Conservation (phyloP, 2,888 invertebrate genomes). For the Nomada ferruginata region DNA sequence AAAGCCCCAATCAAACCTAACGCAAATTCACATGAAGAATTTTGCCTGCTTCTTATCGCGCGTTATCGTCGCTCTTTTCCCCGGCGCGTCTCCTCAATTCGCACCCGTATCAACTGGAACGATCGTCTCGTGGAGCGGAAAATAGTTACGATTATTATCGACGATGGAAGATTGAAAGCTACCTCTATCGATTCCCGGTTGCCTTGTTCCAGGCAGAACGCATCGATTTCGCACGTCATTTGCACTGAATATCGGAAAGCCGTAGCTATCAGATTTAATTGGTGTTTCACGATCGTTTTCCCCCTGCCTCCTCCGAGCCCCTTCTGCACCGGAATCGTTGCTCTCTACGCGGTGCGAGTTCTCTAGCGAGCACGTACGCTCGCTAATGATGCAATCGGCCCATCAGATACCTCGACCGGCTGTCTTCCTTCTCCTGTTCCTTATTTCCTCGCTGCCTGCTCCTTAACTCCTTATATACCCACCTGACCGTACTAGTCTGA, state of each 20-base stretch:
- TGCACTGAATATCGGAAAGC: conserved; percentile 65
- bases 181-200: conserved; percentile 46
- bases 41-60: background rate
- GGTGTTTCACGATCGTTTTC: conserved; percentile 53
- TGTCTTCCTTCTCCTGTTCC: conserved; percentile 66
- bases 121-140: conserved; percentile 42
- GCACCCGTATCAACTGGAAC: conserved; percentile 23
- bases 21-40: background rate
- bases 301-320: conserved; percentile 11
- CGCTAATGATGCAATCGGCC: conserved; percentile 80
- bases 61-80: conserved; percentile 20
- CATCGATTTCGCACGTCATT: conserved; percentile 53
- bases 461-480: conserved; percentile 69
- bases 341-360: conserved; percentile 45
- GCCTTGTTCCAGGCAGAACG: conserved; percentile 7
- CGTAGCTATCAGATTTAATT: conserved; percentile 67
- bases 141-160: conserved; percentile 55
- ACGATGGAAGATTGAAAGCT: conserved; percentile 47
- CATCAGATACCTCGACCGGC: conserved; percentile 73
- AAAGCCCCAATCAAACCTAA: background rate
- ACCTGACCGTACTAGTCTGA: conserved; percentile 65
- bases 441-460: conserved; percentile 60
- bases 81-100: conserved; percentile 25
- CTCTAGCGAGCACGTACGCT: conserved; percentile 72
- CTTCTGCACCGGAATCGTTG: conserved; percentile 10